phyloP scores from a whole-genome alignment of 2,797 vertebrate genomes.

The Threskiornis aethiopicus region DNA sequence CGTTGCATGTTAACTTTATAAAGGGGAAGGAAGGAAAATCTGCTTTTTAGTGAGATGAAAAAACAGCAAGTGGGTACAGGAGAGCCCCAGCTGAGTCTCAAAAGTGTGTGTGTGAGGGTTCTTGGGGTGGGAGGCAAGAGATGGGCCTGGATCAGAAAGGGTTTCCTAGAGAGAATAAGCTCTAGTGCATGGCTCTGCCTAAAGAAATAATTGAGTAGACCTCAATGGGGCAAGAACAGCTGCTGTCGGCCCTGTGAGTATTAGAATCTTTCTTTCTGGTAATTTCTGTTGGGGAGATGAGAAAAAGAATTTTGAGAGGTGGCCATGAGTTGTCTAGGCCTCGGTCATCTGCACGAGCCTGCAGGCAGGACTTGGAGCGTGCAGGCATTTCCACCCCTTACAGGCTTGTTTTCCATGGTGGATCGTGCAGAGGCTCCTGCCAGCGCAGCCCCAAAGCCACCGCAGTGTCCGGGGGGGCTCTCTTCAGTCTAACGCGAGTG shows the following conservation, averaged over 20 bases:
- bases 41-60: background rate
- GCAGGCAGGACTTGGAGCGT: fast-evolving
- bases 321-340: fast-evolving
- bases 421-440: background rate
- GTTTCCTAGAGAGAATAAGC: background rate
- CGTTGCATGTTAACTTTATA: fast-evolving
- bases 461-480: fast-evolving
- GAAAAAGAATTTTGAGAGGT: background rate
- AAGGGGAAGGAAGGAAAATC: background rate
- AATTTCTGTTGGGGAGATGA: background rate
- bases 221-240: background rate
- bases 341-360: fast-evolving
- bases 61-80: too few relatives aligned
- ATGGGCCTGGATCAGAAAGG: background rate
- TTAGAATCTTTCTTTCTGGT: background rate
- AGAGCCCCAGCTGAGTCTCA: background rate
- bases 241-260: background rate
- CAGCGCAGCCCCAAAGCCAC: fast-evolving
- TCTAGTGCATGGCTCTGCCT: background rate
- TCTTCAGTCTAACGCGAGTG: background rate
- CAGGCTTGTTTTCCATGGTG: fast-evolving
- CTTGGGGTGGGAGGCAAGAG: background rate
- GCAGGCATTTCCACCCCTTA: fast-evolving
- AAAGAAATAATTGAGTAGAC: background rate
- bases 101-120: background rate